A percentile compares a stretch with the other conserved stretches of the same genome.
Conservation (phyloP, 2,888 invertebrate species). For the Meganola albula region DNA sequence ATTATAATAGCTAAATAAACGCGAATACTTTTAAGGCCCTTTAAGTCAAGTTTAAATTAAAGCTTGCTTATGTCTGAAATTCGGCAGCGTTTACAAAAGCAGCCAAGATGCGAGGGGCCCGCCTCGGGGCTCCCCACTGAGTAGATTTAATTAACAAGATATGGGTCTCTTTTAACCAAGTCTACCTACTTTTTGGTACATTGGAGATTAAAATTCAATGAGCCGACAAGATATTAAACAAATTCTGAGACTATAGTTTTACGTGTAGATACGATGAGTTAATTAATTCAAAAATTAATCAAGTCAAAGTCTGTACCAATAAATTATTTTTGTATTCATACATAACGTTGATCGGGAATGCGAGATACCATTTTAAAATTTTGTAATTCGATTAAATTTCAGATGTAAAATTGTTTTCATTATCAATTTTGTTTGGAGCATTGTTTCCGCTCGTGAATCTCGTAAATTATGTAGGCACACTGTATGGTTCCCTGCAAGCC, state of each 20-base stretch:
- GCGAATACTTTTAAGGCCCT: slow-evolving; percentile 47
- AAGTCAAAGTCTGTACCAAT: slow-evolving; percentile 25
- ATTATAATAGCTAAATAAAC: slow-evolving; percentile 45
- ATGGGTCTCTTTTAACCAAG: slow-evolving; percentile 72
- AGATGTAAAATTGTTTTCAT: slow-evolving; percentile 70
- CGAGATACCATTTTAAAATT: slow-evolving; percentile 48
- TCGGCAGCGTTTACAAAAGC: slow-evolving; percentile 61
- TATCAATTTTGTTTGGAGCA: slow-evolving; percentile 65
- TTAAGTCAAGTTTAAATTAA: slow-evolving; percentile 69
- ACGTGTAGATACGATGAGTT: slow-evolving; percentile 28
- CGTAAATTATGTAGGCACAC: slow-evolving; percentile 73
- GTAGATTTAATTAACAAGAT: slow-evolving; percentile 77
- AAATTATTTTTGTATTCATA: slow-evolving; percentile 32
- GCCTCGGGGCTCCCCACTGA: slow-evolving; percentile 64
- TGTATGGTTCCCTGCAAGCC: slow-evolving; percentile 63
- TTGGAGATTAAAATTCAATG: slow-evolving; percentile 70
- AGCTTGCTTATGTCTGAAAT: slow-evolving; percentile 65
- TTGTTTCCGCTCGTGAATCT: slow-evolving; percentile 65
- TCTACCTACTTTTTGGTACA: slow-evolving; percentile 68
- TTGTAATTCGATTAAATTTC: slow-evolving; percentile 61
- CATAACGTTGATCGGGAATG: slow-evolving; percentile 36
- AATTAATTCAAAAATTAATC: slow-evolving; percentile 36
- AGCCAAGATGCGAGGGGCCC: slow-evolving; percentile 50
- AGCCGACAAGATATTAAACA: slow-evolving; percentile 57
- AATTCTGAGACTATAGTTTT: slow-evolving; percentile 46